phyloP scores from a whole-genome alignment of 2,113 vertebrate species.

The Microtus montanus region DNA sequence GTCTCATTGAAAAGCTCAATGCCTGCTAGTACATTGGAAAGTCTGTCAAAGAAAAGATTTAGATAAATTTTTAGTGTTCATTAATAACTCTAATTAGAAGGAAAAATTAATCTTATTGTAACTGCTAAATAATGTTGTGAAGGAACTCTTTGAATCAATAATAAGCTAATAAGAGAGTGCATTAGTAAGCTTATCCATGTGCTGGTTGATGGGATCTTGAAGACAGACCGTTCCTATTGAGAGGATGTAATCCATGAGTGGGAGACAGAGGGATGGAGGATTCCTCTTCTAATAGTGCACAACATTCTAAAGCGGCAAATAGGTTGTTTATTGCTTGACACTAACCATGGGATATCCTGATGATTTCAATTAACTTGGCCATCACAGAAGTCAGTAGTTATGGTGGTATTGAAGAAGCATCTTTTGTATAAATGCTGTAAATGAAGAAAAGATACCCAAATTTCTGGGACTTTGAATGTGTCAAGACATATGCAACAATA shows the following conservation, averaged over 20 bases:
- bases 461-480: slow-evolving; percentile 26
- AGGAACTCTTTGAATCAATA: slow-evolving; percentile 24
- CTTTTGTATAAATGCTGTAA: slow-evolving; percentile 66
- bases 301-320: slow-evolving; percentile 44
- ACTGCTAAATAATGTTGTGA: slow-evolving; percentile 22
- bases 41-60: not conserved
- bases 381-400: slow-evolving; percentile 74
- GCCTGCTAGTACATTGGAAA: not conserved
- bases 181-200: not conserved
- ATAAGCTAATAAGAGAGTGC: not conserved
- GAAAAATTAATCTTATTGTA: slow-evolving; percentile 39
- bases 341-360: slow-evolving; percentile 64
- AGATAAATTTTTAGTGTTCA: slow-evolving; percentile 32
- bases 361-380: not conserved
- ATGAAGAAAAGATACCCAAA: slow-evolving; percentile 48
- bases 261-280: slow-evolving; percentile 4
- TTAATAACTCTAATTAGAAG: slow-evolving; percentile 34
- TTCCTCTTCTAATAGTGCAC: slow-evolving; percentile 54
- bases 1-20: slow-evolving; percentile 26
- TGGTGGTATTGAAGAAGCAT: slow-evolving; percentile 57
- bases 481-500: slow-evolving; percentile 34
- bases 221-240: slow-evolving; percentile 50
- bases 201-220: slow-evolving; percentile 46
- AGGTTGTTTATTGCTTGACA: slow-evolving; percentile 65
- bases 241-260: slow-evolving; percentile 12